Percentiles rank a stretch among this genome's conserved stretches.
Evolutionary conservation across 92 coral and sea anemone species (phyloP).

Genomic region (Desmophyllum pertusum): DNA sequence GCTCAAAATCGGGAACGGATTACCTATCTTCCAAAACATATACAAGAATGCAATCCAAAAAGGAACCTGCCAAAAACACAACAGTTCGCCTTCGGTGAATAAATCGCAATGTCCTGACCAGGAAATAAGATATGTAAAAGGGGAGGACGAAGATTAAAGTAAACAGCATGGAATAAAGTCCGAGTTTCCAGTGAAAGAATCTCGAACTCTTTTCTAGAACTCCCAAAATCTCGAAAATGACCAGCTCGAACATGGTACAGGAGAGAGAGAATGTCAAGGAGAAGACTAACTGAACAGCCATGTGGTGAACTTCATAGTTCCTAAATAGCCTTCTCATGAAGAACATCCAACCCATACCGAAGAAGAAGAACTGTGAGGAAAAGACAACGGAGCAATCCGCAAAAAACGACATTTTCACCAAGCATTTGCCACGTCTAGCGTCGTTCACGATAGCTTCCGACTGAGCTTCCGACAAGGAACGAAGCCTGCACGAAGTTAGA

Average conservation of each 20-base stretch:
- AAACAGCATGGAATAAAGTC: conserved; percentile 93
- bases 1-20: conserved; percentile 95
- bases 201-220: conserved; percentile 86
- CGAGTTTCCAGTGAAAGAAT: conserved; percentile 96
- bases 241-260: conserved; percentile 97
- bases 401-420: conserved; percentile 82
- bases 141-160: conserved; percentile 94
- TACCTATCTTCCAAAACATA: conserved; percentile 97
- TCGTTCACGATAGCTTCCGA: conserved; percentile 11
- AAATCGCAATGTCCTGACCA: conserved; percentile 90
- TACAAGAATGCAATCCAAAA: conserved; percentile 92
- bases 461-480: not conserved
- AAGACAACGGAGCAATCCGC: conserved; percentile 92
- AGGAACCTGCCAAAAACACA: conserved; percentile 69
- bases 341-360: conserved; percentile 97
- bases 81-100: conserved; percentile 80
- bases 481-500: conserved; percentile 22
- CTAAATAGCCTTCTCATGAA: conserved; percentile 97
- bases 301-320: conserved; percentile 94
- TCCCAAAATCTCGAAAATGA: conserved; percentile 96
- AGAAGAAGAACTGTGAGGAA: conserved; percentile 87
- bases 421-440: conserved; percentile 65
- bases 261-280: conserved; percentile 93
- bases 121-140: conserved; percentile 89
- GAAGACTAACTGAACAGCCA: conserved; percentile 91